These are phyloP conservation scores for Emydocephalus ijimae DNA, from an alignment of 2,113 vertebrate genomes.

Conservation along the genomic window DNA sequence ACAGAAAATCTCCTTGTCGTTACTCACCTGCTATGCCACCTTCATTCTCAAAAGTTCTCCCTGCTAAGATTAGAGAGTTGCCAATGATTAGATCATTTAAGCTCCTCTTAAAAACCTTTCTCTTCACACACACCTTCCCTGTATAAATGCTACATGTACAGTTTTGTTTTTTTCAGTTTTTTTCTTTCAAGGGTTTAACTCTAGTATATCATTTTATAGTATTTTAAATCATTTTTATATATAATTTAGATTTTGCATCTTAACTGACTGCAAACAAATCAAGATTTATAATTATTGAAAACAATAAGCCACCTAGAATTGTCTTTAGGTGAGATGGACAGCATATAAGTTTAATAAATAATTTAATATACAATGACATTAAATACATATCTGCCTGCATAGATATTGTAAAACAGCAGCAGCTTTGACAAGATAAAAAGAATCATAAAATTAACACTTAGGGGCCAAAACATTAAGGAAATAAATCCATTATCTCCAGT, in stretches of 20 bases:
- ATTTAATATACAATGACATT: neutral
- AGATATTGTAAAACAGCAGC: neutral
- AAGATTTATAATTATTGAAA: neutral
- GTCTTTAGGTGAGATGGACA: no score
- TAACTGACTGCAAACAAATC: neutral
- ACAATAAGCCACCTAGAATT: neutral
- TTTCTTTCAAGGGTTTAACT: neutral
- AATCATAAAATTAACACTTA: neutral
- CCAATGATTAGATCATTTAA: neutral
- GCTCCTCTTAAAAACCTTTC: neutral
- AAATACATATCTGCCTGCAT: neutral
- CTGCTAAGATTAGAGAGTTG: neutral
- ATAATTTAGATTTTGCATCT: neutral
- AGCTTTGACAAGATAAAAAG: neutral
- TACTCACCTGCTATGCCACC: neutral
- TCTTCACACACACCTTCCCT: neutral
- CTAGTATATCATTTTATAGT: neutral
- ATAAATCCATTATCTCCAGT: accelerated
- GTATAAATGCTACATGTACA: neutral
- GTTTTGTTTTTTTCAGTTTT: neutral
- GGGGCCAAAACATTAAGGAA: neutral
- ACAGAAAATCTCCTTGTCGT: neutral
- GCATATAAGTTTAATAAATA: no score
- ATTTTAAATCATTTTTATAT: neutral
- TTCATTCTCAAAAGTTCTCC: neutral